These are phyloP conservation scores for Sciurus carolinensis DNA, from an alignment of 2,797 vertebrate genomes.

Conservation along the genomic window DNA sequence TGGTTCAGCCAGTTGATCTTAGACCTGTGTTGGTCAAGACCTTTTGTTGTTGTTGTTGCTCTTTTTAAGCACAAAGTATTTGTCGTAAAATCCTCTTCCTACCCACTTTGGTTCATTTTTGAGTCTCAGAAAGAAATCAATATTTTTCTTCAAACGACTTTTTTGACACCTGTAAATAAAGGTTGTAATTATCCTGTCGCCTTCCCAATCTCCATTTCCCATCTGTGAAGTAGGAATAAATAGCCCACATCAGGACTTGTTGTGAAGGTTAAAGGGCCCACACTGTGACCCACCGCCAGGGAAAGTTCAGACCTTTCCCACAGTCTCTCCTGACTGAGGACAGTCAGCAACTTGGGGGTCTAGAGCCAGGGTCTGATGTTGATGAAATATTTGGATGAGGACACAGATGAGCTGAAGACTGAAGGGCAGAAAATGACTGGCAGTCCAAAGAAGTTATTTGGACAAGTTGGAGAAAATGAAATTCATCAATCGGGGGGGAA, in stretches of 20 bases:
- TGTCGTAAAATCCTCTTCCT: background rate
- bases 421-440: background rate
- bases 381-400: background rate
- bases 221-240: background rate
- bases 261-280: background rate
- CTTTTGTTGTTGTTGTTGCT: background rate
- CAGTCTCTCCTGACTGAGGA: background rate
- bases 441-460: background rate
- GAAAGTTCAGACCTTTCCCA: background rate
- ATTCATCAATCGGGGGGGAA: background rate
- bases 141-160: background rate
- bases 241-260: background rate
- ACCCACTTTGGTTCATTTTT: background rate
- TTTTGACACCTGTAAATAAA: background rate
- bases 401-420: background rate
- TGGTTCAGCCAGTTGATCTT: background rate
- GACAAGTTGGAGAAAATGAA: background rate
- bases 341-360: rapidly evolving
- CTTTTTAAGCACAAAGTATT: background rate
- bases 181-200: background rate
- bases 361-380: background rate
- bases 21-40: background rate
- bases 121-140: background rate
- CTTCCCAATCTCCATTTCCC: background rate
- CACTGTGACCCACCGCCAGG: background rate